Base-by-base conservation (phyloP, 2,888 invertebrate species). In the Nebria salina region DNA sequence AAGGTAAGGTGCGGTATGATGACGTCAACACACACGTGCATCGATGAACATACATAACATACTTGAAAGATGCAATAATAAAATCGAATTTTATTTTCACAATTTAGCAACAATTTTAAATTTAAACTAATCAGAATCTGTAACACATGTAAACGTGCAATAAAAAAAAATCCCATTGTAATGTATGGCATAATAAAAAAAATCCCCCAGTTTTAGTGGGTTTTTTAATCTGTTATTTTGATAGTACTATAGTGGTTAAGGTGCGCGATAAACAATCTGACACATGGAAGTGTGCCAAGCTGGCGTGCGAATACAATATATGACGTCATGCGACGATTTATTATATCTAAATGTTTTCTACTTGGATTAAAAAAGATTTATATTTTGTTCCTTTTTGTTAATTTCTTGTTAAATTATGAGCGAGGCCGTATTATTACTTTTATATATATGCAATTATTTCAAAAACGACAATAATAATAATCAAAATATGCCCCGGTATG, bases 311-410 rank as follows among this genome's bases (percentile, higher is more conserved):
- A 54, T 11, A 54, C 54, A 54, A 54, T 68, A 65, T 80, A 75
- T 80, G 78, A 74, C 77, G 77, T 72, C 77, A 70, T 72, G 72
- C 34, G 20, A 74, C 79, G 70, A 80, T 80, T 80, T 80, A 80
- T 80, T 80, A 80, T 80, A 80, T 80, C 80, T 34, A 42, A 75
- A 42, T 43, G 75, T 80, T 80, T 79, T 75, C 80, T 80, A 75
- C 80, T 68, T 80, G 80, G 80, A 80, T 80, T 80, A 80, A 75
- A 75, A 20, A 80, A 80, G 80, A 80, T 80, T 80, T 80, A 80
- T 80, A 75, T 64, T 80, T 68, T 80, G 72, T 20, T 54, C 75
- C 70, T 80, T 80, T 75, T 75, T 80, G 70, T 80, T 64, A 72
- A 70, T 80, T 64, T 75, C 75, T 72, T 80, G 75, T 68, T 80